Percentiles rank a stretch among this genome's conserved stretches.
These are phyloP conservation scores for Stratiomys singularior DNA, from an alignment of 2,888 invertebrate species.

Conservation along the genomic window DNA sequence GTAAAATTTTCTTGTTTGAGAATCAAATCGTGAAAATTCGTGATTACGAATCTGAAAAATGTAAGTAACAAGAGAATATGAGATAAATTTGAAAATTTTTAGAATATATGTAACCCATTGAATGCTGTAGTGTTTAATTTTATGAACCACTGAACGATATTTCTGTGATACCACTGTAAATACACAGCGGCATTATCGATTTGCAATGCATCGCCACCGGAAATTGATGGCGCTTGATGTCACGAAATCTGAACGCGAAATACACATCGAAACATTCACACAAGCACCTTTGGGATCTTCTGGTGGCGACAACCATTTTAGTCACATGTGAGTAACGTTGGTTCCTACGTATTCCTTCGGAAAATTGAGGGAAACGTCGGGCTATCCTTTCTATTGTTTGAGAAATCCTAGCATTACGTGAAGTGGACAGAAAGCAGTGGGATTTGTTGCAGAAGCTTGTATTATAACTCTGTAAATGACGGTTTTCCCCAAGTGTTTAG, in stretches of 20 bases:
- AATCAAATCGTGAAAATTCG: no score
- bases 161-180: no score
- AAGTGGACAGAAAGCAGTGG: neutral
- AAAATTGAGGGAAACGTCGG: constrained; percentile 31
- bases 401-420: constrained; percentile 2
- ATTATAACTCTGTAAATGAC: constrained; percentile 24
- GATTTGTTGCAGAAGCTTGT: constrained; percentile 32
- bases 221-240: neutral
- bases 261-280: constrained; percentile 35
- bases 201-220: neutral
- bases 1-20: no score
- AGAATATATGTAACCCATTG: no score
- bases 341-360: constrained; percentile 48
- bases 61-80: no score
- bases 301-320: constrained; percentile 88
- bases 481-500: no score
- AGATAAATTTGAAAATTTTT: no score
- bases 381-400: constrained; percentile 29
- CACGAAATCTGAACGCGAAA: constrained; percentile 4
- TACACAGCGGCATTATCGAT: no score
- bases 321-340: constrained; percentile 83
- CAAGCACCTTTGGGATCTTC: constrained; percentile 69
- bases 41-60: no score
- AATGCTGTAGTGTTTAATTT: no score
- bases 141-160: no score